A percentile compares a stretch with the other conserved stretches of the same genome.
phyloP scores from a whole-genome alignment of 2,113 vertebrate species.

The Aegotheles bennettii region DNA sequence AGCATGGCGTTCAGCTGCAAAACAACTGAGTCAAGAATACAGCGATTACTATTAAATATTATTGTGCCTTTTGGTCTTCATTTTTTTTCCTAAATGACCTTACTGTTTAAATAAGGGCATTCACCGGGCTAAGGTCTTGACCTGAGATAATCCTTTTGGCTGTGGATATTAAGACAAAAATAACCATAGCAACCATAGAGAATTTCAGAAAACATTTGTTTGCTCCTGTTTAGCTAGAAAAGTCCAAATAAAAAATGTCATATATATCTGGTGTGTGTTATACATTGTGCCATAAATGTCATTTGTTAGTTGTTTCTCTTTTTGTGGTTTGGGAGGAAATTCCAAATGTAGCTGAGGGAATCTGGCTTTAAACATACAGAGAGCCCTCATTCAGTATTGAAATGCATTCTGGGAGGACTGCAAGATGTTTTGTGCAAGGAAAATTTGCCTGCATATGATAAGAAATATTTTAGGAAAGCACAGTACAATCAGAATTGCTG shows the following conservation, averaged over 20 bases:
- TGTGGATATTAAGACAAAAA: background rate
- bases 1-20: background rate
- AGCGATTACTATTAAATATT: constrained; percentile 5
- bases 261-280: constrained; percentile 66
- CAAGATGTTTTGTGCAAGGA: constrained; percentile 42
- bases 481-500: background rate
- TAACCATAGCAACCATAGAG: constrained; percentile 50
- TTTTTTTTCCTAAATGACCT: background rate
- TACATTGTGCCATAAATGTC: constrained; percentile 67
- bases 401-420: constrained; percentile 59
- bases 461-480: constrained; percentile 36
- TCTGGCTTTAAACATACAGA: constrained; percentile 60
- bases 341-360: constrained; percentile 61
- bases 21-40: background rate
- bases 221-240: constrained; percentile 64
- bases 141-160: constrained; percentile 26
- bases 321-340: constrained; percentile 70
- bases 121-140: constrained; percentile 1
- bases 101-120: constrained; percentile 12
- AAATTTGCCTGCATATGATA: constrained; percentile 31
- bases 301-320: constrained; percentile 69
- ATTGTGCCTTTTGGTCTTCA: background rate
- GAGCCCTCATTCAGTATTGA: constrained; percentile 29
- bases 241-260: constrained; percentile 66
- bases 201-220: constrained; percentile 62